Percentiles rank a stretch among this genome's conserved stretches.
phyloP scores from a whole-genome alignment of 2,888 invertebrate genomes.

The Drosophila setosimentum region DNA sequence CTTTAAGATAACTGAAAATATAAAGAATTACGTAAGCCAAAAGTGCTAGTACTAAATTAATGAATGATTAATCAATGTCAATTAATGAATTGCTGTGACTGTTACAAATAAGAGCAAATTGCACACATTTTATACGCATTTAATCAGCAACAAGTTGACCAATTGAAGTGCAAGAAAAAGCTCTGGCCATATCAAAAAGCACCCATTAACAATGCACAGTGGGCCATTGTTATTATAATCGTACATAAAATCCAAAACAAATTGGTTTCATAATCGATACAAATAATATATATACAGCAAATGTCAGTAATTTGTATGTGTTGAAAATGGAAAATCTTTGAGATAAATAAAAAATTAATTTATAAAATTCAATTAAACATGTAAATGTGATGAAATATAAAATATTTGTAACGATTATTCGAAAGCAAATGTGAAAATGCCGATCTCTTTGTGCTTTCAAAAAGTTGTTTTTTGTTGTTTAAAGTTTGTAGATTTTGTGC shows the following conservation, averaged over 20 bases:
- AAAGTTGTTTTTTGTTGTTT: background rate
- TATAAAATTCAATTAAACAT: background rate
- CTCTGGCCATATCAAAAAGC: constrained; percentile 12
- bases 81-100: background rate
- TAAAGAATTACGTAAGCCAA: background rate
- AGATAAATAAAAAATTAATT: background rate
- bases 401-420: background rate
- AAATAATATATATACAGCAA: background rate
- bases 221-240: background rate
- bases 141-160: background rate
- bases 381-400: background rate
- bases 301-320: no score
- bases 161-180: constrained; percentile 21
- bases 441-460: background rate
- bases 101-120: background rate
- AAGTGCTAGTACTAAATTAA: background rate
- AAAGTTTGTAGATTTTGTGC: constrained; percentile 4
- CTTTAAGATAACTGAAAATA: background rate
- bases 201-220: constrained; percentile 18
- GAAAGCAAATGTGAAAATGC: background rate
- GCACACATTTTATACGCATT: background rate
- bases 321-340: background rate
- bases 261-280: background rate
- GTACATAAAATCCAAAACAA: background rate
- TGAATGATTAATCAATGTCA: background rate